phyloP scores from a whole-genome alignment of 2,888 invertebrate species.

The Bhutanitis thaidina region DNA sequence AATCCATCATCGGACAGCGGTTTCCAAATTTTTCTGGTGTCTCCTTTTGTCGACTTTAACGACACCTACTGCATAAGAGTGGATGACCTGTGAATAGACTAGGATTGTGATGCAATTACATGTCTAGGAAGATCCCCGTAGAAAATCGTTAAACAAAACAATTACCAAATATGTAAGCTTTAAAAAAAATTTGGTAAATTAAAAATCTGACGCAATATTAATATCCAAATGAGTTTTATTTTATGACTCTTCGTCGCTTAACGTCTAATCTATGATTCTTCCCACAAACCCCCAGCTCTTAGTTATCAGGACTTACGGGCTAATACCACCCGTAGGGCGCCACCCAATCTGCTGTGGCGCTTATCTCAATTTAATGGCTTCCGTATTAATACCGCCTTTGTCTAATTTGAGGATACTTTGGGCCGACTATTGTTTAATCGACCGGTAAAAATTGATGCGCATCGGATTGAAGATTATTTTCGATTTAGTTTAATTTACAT shows the following conservation, averaged over 20 bases:
- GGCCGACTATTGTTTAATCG: conserved; percentile 64
- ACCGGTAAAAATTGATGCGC: conserved; percentile 65
- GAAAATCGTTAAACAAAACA: too few species aligned
- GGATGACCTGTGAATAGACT: too few species aligned
- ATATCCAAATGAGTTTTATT: too few species aligned
- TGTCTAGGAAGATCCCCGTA: too few species aligned
- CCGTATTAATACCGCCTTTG: conserved; percentile 77
- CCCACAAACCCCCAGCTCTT: conserved; percentile 58
- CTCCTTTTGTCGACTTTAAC: too few species aligned
- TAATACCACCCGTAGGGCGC: conserved; percentile 74
- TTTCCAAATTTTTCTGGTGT: too few species aligned
- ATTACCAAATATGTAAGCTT: too few species aligned
- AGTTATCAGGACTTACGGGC: conserved; percentile 74
- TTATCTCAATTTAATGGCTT: conserved; percentile 79
- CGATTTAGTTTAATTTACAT: conserved; percentile 19
- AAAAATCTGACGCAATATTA: too few species aligned
- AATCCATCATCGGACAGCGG: too few species aligned
- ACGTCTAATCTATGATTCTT: conserved; percentile 49
- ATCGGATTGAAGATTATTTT: conserved; percentile 29
- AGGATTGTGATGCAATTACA: too few species aligned
- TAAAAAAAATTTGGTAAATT: too few species aligned
- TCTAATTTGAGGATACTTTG: conserved; percentile 68
- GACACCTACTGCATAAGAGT: too few species aligned
- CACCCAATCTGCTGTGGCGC: conserved; percentile 73
- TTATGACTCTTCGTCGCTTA: neutral